Evolutionary conservation across 2,888 invertebrate species (phyloP), one percentile per base, ranked within the genome.

Genomic region (Parasteatoda lunata): DNA sequence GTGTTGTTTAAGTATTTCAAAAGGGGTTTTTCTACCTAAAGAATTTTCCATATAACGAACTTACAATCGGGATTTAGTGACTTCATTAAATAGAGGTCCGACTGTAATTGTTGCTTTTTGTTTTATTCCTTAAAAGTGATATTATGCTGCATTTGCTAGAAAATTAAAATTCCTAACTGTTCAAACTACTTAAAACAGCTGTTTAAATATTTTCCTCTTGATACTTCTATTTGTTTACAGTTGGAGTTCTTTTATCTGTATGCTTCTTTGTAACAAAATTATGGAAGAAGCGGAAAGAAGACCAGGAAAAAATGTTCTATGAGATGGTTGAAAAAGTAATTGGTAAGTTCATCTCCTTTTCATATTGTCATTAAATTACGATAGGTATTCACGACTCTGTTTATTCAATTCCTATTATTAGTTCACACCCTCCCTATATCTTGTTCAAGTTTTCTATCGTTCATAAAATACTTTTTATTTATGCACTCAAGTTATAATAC

Each of bases 281-380:
- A 8, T 88, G 87, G 87, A 78, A 71, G 48, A 82, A 70, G 47
- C 51, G 69, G 15, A 70, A 77, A 73, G 87, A 82, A 82, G 78
- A 70, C 49, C 87, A 83, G 52, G 83, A 88, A 65, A 88, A 78
- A 54, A 15, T 83, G 51, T 83, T 88, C 54, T 88, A 88, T 79
- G 87, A 88, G 69, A 83, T 88, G 82, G 87, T 88, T 11, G 83
- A 88, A 64, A 83, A 78, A 70, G 83, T 83, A 47, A 88, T 88
- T 45, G 83, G 87, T 88, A 66, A 75, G 75, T 69, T 30, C 30
- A 30, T 30, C 30, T 30, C 30, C 30, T 30, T 30, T 30, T 30
- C 30, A 30, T 2, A 30, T 30, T 30, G 30, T 30, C 30, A 30
- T 30, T 30, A 30, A 30, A 30, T 30, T 30, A 30, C 30, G 30